These are phyloP conservation scores for Trichomycterus rosablanca DNA, from an alignment of 2,113 vertebrate species.

Conservation along the genomic window DNA sequence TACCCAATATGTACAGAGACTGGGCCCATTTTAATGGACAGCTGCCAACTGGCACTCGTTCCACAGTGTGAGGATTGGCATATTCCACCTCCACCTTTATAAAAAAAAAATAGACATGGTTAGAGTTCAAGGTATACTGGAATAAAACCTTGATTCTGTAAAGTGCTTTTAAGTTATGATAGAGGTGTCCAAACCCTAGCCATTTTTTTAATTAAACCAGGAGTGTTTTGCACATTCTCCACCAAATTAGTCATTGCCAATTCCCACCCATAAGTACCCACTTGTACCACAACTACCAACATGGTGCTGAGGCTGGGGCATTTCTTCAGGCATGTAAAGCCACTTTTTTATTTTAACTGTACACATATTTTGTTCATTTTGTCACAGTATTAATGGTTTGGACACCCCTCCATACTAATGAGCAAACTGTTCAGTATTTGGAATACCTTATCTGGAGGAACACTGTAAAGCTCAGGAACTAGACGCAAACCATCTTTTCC, in stretches of 20 bases:
- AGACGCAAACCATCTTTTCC: slow-evolving; percentile 80
- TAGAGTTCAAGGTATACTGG: slow-evolving; percentile 20
- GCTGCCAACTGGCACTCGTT: slow-evolving; percentile 86
- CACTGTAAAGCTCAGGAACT: slow-evolving; percentile 91
- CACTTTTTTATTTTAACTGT: too few species aligned
- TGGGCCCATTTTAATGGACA: slow-evolving; percentile 92
- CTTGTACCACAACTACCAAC: too few species aligned
- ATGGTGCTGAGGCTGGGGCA: too few species aligned
- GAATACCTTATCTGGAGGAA: slow-evolving; percentile 78
- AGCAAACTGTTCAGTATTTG: neutral
- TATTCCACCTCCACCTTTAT: slow-evolving; percentile 89
- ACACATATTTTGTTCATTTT: too few species aligned
- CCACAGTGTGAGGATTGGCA: slow-evolving; percentile 83
- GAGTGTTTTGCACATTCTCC: too few species aligned
- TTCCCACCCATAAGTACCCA: too few species aligned
- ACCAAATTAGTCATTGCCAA: too few species aligned
- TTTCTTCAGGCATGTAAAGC: too few species aligned
- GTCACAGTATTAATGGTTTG: too few species aligned
- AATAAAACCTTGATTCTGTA: slow-evolving; percentile 1
- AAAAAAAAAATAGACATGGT: slow-evolving; percentile 23
- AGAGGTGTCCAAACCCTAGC: neutral
- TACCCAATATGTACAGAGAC: slow-evolving; percentile 89
- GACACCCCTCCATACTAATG: neutral
- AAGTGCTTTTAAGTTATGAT: neutral
- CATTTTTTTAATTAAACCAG: too few species aligned